A percentile compares a stretch with the other conserved stretches of the same genome.
Conservation (phyloP, 2,888 invertebrate species). For the Ischnura elegans region DNA sequence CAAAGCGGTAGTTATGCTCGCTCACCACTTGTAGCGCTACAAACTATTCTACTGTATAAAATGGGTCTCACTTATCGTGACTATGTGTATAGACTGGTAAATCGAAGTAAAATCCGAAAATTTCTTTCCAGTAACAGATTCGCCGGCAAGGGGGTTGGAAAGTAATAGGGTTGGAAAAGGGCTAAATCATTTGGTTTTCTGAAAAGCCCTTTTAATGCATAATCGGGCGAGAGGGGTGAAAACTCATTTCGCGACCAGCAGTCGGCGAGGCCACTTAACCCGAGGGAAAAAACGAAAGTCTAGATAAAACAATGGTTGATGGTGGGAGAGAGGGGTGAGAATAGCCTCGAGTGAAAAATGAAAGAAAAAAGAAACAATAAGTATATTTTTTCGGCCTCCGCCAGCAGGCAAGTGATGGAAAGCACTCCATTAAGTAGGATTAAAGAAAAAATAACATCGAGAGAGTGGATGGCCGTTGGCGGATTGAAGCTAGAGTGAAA, state of each 20-base stretch:
- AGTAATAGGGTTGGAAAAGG: neutral
- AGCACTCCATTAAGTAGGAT: neutral
- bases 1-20: too few relatives aligned
- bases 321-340: neutral
- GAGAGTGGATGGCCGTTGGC: neutral
- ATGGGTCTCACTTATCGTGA: too few relatives aligned
- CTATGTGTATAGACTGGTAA: too few relatives aligned
- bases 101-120: too few relatives aligned
- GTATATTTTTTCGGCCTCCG: too few relatives aligned
- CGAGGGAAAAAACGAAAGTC: neutral
- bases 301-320: too few relatives aligned
- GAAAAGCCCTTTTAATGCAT: neutral
- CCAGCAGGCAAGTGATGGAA: neutral
- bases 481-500: neutral
- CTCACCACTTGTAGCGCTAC: too few relatives aligned
- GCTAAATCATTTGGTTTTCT: neutral
- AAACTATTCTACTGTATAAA: too few relatives aligned
- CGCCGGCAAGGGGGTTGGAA: too few relatives aligned
- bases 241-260: slow-evolving; percentile 8
- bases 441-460: too few relatives aligned
- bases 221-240: neutral
- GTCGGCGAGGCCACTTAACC: neutral
- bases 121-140: too few relatives aligned
- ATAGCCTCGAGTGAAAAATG: neutral
- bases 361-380: too few relatives aligned